Evolutionary conservation across 2,113 vertebrate species (phyloP), one percentile per base, ranked within the genome.

Genomic region (Ondatra zibethicus): DNA sequence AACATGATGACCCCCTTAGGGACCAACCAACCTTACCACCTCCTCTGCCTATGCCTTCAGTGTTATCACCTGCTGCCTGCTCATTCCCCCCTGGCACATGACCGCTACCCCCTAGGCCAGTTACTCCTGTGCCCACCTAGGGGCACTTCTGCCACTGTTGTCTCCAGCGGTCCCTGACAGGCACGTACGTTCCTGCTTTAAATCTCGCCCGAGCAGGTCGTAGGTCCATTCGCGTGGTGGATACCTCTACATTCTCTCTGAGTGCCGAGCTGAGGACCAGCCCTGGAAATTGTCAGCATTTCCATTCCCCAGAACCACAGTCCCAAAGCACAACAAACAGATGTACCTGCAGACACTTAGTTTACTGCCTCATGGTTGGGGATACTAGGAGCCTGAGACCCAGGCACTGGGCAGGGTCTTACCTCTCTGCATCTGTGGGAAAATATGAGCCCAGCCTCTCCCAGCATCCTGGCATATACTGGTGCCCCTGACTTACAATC

Each of bases 201-300:
- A 27, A 4, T 27, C 66, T 77, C 7, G 17, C 47, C 88, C 2
- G 16, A 85, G 88, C 29, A 31, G 31, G 29, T 42, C 29, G 33
- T 7, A 4, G 47, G 55, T 58, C 68, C 5, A 5, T 47, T 12
- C 7, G 0, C 52, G 36, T 47, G 13, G 39, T 8, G 25, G 14
- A 7, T 2, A 3, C 0, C 9, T 39, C 72, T 2, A 2, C 1
- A 55, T 10, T 2, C 23, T 8, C 1, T 50, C 36, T 11, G 0
- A 0, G 25, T 14, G 11, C 77, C 55, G 1, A 42, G 55, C 50
- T 19, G 55, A 42, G 55, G 17, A 31, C 42, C 2, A 0, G 45
- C 2, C 0, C 65, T 23, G 2, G 50, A 84, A 6, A 7, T 21
- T 9, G 0, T 50, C 42, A 6, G 16, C 0, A 1, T 16, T 31